Percentiles rank a stretch among this genome's conserved stretches.
phyloP scores from a whole-genome alignment of 1,140 invertebrate genomes.

The Drosophila ohnishii region DNA sequence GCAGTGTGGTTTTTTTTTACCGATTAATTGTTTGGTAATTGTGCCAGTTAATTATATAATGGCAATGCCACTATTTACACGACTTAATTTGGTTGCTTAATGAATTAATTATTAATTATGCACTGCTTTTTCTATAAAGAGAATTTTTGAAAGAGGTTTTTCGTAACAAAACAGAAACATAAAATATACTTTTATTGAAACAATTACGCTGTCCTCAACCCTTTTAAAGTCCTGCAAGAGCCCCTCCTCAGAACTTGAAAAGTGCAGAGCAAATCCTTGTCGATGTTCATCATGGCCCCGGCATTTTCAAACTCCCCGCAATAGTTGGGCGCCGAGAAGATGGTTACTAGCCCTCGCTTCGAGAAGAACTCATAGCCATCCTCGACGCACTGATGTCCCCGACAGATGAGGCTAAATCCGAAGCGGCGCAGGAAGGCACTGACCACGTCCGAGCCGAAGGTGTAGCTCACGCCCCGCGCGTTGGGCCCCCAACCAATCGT shows the following conservation, averaged over 20 bases:
- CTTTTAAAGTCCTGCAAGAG: rapidly evolving
- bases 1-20: constrained; percentile 6
- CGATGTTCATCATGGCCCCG: constrained; percentile 98
- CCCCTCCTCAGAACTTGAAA: constrained; percentile 84
- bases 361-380: constrained; percentile 99
- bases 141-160: not conserved
- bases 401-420: constrained; percentile 96
- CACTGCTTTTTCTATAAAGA: not conserved
- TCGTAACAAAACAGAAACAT: too few species aligned
- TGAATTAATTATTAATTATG: not conserved
- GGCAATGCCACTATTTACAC: not conserved
- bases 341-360: constrained; percentile 97
- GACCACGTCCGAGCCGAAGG: constrained; percentile 95
- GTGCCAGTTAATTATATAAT: constrained; percentile 24
- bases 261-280: constrained; percentile 99
- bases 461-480: constrained; percentile 97
- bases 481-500: constrained; percentile 95
- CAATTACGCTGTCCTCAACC: not conserved
- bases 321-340: constrained; percentile 95
- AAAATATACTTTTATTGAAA: not conserved
- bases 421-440: constrained; percentile 96
- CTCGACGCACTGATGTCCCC: constrained; percentile 98
- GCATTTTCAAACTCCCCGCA: constrained; percentile 99
- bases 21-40: constrained; percentile 32
- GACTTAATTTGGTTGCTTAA: constrained; percentile 10